phyloP scores from a whole-genome alignment of 2,113 vertebrate genomes.

The Macquaria ambigua region DNA sequence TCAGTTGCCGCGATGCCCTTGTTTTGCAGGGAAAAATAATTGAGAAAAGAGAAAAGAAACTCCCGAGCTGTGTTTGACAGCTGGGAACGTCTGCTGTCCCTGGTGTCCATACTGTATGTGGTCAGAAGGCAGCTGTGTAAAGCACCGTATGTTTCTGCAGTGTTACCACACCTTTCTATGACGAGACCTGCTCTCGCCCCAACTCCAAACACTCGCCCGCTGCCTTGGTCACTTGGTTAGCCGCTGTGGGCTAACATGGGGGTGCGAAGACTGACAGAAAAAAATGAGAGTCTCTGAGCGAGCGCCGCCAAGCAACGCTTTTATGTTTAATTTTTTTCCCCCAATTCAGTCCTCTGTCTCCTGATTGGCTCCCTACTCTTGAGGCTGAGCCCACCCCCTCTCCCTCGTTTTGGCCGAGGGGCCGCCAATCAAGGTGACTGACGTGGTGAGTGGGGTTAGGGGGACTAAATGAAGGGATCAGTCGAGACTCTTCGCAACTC shows the following conservation, averaged over 20 bases:
- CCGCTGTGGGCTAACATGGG: slow-evolving; percentile 54
- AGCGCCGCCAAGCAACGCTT: slow-evolving; percentile 52
- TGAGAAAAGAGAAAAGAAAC: slow-evolving; percentile 54
- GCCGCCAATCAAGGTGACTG: slow-evolving; percentile 78
- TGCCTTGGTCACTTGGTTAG: slow-evolving; percentile 45
- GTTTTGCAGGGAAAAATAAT: slow-evolving; percentile 44
- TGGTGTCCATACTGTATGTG: slow-evolving; percentile 54
- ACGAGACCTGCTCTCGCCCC: slow-evolving; percentile 35
- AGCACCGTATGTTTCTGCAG: slow-evolving; percentile 70
- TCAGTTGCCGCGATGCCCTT: slow-evolving; percentile 44
- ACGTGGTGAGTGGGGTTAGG: slow-evolving; percentile 70
- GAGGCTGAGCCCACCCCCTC: slow-evolving; percentile 80
- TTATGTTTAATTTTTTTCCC: slow-evolving; percentile 39
- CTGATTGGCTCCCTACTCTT: slow-evolving; percentile 79
- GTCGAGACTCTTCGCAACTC: slow-evolving; percentile 72
- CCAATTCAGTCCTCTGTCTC: slow-evolving; percentile 78
- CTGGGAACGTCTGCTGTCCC: slow-evolving; percentile 41
- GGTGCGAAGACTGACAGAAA: slow-evolving; percentile 72
- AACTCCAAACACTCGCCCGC: slow-evolving; percentile 45
- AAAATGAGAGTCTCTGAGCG: slow-evolving; percentile 69
- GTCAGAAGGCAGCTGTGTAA: slow-evolving; percentile 65
- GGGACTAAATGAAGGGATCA: slow-evolving; percentile 81
- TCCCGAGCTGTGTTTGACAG: slow-evolving; percentile 48
- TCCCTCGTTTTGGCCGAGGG: slow-evolving; percentile 70
- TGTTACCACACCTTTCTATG: slow-evolving; percentile 46